Conservation (phyloP, 1,140 invertebrate genomes). For the Lepidurus arcticus region DNA sequence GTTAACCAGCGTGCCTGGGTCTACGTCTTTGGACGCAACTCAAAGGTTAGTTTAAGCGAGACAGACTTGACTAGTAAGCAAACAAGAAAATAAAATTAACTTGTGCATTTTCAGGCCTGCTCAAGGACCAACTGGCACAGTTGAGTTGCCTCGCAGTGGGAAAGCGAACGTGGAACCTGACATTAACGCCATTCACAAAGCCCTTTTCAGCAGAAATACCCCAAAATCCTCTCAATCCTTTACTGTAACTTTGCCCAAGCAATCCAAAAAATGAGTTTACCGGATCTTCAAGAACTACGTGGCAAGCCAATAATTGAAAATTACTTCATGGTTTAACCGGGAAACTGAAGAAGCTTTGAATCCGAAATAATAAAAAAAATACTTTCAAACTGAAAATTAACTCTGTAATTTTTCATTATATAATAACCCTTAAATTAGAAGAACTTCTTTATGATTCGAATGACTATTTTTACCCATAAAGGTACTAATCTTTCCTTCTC, state of each 20-base stretch:
- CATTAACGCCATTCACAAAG: constrained; percentile 40
- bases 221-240: constrained; percentile 35
- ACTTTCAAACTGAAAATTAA: not conserved
- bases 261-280: constrained; percentile 6
- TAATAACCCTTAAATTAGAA: constrained; percentile 37
- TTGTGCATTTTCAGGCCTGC: not conserved
- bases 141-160: constrained; percentile 28
- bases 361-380: constrained; percentile 8
- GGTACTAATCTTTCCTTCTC: constrained; percentile 47
- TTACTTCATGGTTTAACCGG: not conserved
- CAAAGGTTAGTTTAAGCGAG: not conserved
- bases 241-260: constrained; percentile 34
- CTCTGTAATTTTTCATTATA: not conserved
- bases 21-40: not conserved
- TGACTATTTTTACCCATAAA: constrained; percentile 48
- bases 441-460: constrained; percentile 46
- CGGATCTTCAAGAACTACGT: not conserved
- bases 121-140: not conserved
- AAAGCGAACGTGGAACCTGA: constrained; percentile 39
- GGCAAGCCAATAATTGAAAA: not conserved
- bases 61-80: not conserved
- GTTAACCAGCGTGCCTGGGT: constrained; percentile 48
- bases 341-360: not conserved
- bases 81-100: not conserved
- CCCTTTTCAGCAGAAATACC: constrained; percentile 38